These are phyloP conservation scores for Oncorhynchus clarkii DNA, from an alignment of 2,113 vertebrate species.

Conservation along the genomic window DNA sequence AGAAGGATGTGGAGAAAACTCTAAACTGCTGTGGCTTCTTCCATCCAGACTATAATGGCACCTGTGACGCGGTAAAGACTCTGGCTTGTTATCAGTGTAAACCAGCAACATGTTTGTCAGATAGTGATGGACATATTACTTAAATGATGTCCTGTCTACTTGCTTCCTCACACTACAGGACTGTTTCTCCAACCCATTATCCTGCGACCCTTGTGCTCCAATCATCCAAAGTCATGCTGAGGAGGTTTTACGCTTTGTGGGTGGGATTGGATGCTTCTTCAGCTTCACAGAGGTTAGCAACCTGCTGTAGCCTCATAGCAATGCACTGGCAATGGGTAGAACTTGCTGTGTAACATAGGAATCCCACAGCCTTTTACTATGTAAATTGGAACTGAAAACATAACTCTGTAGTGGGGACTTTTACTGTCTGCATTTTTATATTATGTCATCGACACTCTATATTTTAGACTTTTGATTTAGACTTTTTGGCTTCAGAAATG, in stretches of 20 bases:
- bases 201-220: constrained; percentile 69
- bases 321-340: not conserved
- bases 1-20: constrained; percentile 81
- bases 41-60: constrained; percentile 61
- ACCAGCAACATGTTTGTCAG: not conserved
- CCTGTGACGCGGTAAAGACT: constrained; percentile 77
- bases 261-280: constrained; percentile 89
- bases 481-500: not conserved
- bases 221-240: constrained; percentile 81
- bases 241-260: constrained; percentile 81
- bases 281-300: constrained; percentile 85
- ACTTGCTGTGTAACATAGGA: not conserved
- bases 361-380: no score
- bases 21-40: constrained; percentile 86
- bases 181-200: constrained; percentile 54
- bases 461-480: no score
- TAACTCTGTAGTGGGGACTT: not conserved
- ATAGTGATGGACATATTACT: not conserved
- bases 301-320: not conserved
- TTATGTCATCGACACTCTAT: not conserved
- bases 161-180: constrained; percentile 52
- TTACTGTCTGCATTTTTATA: not conserved
- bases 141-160: not conserved
- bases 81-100: not conserved
- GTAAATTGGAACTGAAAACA: not conserved